Conservation (phyloP, 1,140 invertebrate genomes). For the Neodiprion pinetum region DNA sequence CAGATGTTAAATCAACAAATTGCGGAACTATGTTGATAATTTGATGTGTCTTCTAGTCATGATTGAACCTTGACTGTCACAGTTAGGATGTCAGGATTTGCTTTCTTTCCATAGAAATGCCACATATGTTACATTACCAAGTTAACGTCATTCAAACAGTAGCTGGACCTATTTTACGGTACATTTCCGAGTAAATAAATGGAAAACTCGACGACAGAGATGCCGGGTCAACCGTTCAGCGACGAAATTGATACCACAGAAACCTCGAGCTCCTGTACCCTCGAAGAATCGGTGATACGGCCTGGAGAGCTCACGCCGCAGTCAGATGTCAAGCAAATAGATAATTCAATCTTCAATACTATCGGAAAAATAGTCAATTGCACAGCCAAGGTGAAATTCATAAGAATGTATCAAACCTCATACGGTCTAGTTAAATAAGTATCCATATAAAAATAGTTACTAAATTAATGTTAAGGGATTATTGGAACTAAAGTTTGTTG, state of each 20-base stretch:
- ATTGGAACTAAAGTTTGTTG: no score
- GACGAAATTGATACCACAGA: constrained; percentile 30
- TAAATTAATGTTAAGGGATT: no score
- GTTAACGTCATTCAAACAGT: no score
- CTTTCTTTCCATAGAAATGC: no score
- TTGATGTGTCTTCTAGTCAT: no score
- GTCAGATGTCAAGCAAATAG: constrained; percentile 38
- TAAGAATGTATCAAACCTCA: neutral
- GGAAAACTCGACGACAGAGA: neutral
- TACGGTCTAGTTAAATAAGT: neutral
- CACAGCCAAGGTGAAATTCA: constrained; percentile 45
- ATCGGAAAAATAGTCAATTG: constrained; percentile 60
- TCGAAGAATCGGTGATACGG: constrained; percentile 28
- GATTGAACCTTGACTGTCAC: no score
- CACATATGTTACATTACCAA: no score
- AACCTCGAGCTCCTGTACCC: constrained; percentile 21
- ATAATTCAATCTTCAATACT: constrained; percentile 60
- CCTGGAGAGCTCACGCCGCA: constrained; percentile 44
- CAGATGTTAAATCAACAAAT: no score
- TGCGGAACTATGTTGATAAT: no score
- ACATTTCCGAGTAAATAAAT: neutral
- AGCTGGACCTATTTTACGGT: no score
- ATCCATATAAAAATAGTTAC: neutral
- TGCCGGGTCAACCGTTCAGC: neutral
- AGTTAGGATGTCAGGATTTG: no score